Evolutionary conservation across 2,797 vertebrate species (phyloP), one percentile per base, ranked within the genome.

Genomic region (Channa striata): DNA sequence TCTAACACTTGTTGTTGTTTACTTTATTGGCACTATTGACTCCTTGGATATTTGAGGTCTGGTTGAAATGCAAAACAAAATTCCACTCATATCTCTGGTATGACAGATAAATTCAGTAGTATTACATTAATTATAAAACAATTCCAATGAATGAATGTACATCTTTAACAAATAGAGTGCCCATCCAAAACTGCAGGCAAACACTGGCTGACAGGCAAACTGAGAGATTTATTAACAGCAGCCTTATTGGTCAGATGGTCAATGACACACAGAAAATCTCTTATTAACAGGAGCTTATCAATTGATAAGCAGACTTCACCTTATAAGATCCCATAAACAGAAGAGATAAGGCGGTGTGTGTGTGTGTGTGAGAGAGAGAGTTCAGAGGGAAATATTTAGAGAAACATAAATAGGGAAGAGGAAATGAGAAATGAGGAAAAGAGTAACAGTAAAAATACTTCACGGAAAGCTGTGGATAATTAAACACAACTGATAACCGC

Each of bases 221-320:
- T 19, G 13, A 33, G 30, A 59, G 63, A 48, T 61, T 66, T 66
- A 51, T 56, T 49, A 62, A 77, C 65, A 64, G 79, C 66, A 56
- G 52, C 76, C 19, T 73, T 37, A 85, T 71, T 74, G 77, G 77
- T 79, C 71, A 73, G 80, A 63, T 51, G 61, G 36, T 62, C 51
- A 40, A 9, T 88, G 83, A 81, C 70, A 75, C 72, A 83, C 73
- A 79, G 20, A 65, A 88, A 89, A 87, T 84, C 74, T 65, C 78
- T 69, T 83, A 64, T 81, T 66, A 77, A 81, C 72, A 57, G 57
- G 58, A 80, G 74, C 68, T 83, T 69, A 86, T 85, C 72, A 77
- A 87, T 59, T 79, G 81, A 85, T 88, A 74, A 76, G 63, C 56
- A 51, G 69, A 70, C 57, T 57, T 69, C 65, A 66, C 53, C 42